These are phyloP conservation scores for Synanthedon vespiformis DNA, from an alignment of 2,888 invertebrate species.

Conservation along the genomic window DNA sequence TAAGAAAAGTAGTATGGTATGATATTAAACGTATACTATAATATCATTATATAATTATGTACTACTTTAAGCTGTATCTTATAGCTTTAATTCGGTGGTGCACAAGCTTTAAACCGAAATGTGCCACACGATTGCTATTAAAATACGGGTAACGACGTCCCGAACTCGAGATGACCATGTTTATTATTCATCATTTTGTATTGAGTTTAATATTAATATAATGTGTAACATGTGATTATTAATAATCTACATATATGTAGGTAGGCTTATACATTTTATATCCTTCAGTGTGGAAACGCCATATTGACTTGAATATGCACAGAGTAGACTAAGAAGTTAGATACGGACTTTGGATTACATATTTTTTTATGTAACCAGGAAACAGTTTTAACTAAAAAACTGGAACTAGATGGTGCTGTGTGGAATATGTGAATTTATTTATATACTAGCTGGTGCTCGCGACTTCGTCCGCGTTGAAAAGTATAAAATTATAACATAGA, in stretches of 20 bases:
- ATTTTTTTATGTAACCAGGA: no score
- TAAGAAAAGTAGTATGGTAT: no score
- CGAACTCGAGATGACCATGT: constrained; percentile 16
- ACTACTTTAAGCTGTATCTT: not conserved
- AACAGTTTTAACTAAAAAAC: no score
- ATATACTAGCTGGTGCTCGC: no score
- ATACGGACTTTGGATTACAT: no score
- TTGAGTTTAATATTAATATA: constrained; percentile 6
- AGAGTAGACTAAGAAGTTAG: constrained; percentile 11
- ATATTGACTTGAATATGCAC: constrained; percentile 13
- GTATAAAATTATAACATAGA: no score
- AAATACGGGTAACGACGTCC: constrained; percentile 28
- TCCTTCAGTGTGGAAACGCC: constrained; percentile 29
- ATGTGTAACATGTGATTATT: constrained; percentile 18
- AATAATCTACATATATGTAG: constrained; percentile 12
- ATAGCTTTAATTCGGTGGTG: not conserved
- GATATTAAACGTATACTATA: no score
- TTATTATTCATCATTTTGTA: constrained; percentile 52
- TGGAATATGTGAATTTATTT: no score
- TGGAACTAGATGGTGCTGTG: no score
- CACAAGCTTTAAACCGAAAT: constrained; percentile 16
- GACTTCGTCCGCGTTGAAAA: no score
- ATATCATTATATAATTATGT: no score
- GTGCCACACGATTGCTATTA: constrained; percentile 38
- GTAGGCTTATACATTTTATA: constrained; percentile 10